Percentiles rank a stretch among this genome's conserved stretches.
Conservation (phyloP, 2,797 vertebrate genomes). For the Mus minutoides region DNA sequence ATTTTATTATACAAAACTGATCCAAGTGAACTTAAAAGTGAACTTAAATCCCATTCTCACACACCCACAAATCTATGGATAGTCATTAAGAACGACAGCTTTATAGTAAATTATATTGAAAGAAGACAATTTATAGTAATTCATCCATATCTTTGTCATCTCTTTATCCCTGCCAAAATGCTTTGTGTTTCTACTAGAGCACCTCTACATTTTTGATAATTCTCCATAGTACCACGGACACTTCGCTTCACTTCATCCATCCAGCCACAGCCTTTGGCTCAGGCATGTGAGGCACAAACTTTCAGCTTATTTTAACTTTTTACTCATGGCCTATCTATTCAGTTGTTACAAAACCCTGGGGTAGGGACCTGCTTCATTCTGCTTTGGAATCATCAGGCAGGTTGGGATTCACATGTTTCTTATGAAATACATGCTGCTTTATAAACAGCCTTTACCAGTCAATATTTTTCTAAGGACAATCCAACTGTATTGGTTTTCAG, state of each 20-base stretch:
- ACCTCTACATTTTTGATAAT: neutral
- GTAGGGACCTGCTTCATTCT: neutral
- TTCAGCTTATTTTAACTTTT: neutral
- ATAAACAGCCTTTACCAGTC: neutral
- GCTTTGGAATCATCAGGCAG: neutral
- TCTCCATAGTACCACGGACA: neutral
- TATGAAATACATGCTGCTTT: neutral
- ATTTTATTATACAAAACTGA: neutral
- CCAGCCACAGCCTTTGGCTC: neutral
- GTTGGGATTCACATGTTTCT: neutral
- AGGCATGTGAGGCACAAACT: neutral
- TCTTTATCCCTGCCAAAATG: neutral
- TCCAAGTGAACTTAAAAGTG: neutral
- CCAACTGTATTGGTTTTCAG: neutral
- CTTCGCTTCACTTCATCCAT: neutral
- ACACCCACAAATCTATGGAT: neutral
- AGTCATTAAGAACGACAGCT: neutral
- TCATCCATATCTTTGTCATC: neutral
- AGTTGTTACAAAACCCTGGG: neutral
- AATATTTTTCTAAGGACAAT: neutral
- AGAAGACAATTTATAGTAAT: neutral
- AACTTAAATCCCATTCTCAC: neutral
- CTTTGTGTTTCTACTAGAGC: neutral
- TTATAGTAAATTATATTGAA: neutral
- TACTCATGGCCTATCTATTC: neutral